Base-by-base conservation (phyloP, 2,113 vertebrate genomes). In the Rafetus swinhoei region DNA sequence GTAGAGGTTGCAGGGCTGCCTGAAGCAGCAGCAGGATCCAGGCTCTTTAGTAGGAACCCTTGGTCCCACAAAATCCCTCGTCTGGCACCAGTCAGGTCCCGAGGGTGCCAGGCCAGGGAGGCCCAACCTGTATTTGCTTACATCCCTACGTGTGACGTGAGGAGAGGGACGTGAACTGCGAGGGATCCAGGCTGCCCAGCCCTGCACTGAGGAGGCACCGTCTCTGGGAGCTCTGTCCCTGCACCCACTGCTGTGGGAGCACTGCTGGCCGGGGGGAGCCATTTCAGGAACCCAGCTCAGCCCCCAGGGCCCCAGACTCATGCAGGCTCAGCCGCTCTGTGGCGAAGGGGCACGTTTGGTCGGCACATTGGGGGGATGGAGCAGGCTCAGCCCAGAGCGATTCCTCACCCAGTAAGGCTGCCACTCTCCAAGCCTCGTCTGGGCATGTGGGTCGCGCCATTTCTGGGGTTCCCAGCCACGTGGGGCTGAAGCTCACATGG, bases 291-390 rank as follows among this genome's bases (percentile, higher is more conserved):
- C 27, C 60, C 27, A 32, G 60, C 60, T 15, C 27, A 15, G 29
- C 29, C 24, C 29, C 24, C 4, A 9, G 22, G 21, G 24, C 22
- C 59, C 27, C 14, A 5, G 14, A 14, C 60, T 62, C 5, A 27
- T 15, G 60, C 27, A 65, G 60, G 29, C 60, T 32, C 60, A 65
- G 29, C 25, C 1, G 60, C 29, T 32, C 60, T 65, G 60, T 59
- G 60, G 6, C 13, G 13, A 65, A 65, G 60, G 29, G 1, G 29
- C 29, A 1, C 3, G 13, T 13, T 10, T 2, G 2, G 57, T 59
- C 10, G 57, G 57, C 57, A 25, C 4, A 22, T 59, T 9, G 60
- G 27, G 15, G 13, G 62, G 62, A 32, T 65, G 29, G 62, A 32
- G 27, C 62, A 14, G 27, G 29, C 62, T 59, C 57, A 21, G 53